Conservation (phyloP, 2,888 invertebrate genomes). For the Ormyrus thymus region DNA sequence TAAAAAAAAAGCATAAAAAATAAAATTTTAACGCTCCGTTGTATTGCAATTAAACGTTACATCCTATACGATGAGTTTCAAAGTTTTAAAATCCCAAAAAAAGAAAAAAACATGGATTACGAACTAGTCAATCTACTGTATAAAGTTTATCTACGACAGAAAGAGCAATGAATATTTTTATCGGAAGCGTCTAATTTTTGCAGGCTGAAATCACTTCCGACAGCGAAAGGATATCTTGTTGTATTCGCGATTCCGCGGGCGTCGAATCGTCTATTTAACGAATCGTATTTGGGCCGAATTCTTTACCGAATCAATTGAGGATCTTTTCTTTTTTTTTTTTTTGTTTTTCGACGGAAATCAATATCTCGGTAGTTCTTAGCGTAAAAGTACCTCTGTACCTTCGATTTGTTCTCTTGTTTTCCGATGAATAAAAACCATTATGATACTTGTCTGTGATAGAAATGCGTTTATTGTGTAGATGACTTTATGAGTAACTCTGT, state of each 20-base stretch:
- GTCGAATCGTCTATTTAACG: constrained; percentile 43
- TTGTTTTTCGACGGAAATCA: neutral
- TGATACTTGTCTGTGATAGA: constrained; percentile 56
- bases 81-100: too few relatives aligned
- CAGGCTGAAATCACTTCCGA: constrained; percentile 31
- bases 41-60: constrained; percentile 18
- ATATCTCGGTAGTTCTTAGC: constrained; percentile 7
- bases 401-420: neutral
- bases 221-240: constrained; percentile 34
- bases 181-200: constrained; percentile 50
- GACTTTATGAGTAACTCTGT: constrained; percentile 43
- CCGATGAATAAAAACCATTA: constrained; percentile 10
- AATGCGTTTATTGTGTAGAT: constrained; percentile 52
- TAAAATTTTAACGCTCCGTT: constrained; percentile 24
- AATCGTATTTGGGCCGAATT: constrained; percentile 43
- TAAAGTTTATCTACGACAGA: constrained; percentile 52
- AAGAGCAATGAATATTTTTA: constrained; percentile 53
- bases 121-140: constrained; percentile 51
- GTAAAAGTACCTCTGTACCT: constrained; percentile 13
- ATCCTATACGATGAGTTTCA: neutral
- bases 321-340: too few relatives aligned
- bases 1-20: constrained; percentile 22
- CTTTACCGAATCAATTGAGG: constrained; percentile 11
- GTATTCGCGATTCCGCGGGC: constrained; percentile 49
- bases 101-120: neutral